These are phyloP conservation scores for Scaeva pyrastri DNA, from an alignment of 2,888 invertebrate genomes.

Conservation along the genomic window DNA sequence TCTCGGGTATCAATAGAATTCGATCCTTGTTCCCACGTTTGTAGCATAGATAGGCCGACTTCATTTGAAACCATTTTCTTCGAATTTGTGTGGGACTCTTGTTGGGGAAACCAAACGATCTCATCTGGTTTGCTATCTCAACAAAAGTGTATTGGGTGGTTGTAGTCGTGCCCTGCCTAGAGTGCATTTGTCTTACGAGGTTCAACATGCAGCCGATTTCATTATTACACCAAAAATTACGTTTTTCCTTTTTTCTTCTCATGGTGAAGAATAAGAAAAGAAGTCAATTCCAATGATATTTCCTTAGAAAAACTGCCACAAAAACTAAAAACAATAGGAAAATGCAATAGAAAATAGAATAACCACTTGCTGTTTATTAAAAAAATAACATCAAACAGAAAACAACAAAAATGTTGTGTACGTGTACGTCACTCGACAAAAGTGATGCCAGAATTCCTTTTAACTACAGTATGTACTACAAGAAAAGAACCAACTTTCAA, in stretches of 20 bases:
- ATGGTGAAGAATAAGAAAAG: constrained; percentile 48
- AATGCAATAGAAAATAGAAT: neutral
- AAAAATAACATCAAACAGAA: neutral
- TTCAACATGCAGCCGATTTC: constrained; percentile 81
- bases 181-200: constrained; percentile 79
- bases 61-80: constrained; percentile 82
- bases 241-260: constrained; percentile 79
- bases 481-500: neutral
- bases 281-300: neutral
- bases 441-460: constrained; percentile 52
- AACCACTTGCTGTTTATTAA: constrained; percentile 64
- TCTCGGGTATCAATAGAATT: constrained; percentile 80
- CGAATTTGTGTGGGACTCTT: constrained; percentile 81
- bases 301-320: neutral
- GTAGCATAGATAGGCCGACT: constrained; percentile 80
- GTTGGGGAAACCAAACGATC: constrained; percentile 79
- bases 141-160: constrained; percentile 80
- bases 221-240: constrained; percentile 80
- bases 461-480: neutral
- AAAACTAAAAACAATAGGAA: constrained; percentile 30
- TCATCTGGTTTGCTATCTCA: constrained; percentile 81
- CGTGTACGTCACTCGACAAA: constrained; percentile 39
- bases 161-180: constrained; percentile 77
- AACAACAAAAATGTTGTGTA: constrained; percentile 37
- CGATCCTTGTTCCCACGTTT: constrained; percentile 81